Conservation (phyloP, 2,797 vertebrate genomes). For the Hoplostethus mediterraneus region DNA sequence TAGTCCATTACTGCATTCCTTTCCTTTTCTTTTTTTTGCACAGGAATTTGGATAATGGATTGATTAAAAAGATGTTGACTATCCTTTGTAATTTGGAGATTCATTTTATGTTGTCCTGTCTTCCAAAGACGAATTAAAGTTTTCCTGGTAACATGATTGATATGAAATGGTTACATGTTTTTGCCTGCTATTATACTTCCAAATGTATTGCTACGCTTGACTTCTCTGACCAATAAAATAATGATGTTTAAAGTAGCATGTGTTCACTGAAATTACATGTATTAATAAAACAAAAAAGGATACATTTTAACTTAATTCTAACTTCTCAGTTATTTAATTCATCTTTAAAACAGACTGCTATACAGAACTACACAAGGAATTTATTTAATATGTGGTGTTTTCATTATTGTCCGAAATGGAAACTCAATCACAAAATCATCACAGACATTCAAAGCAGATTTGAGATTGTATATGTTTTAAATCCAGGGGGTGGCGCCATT, state of each 20-base stretch:
- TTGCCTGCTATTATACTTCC: not conserved
- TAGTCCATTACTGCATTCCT: conserved; percentile 9
- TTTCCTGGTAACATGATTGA: not conserved
- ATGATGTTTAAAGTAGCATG: too few species aligned
- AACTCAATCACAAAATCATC: too few species aligned
- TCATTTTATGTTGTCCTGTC: not conserved
- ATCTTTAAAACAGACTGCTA: not conserved
- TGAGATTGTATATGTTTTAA: not conserved
- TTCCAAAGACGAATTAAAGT: not conserved
- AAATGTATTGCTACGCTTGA: too few species aligned
- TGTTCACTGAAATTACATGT: too few species aligned
- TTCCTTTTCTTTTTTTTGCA: not conserved
- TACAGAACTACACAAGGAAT: not conserved
- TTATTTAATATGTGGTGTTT: not conserved
- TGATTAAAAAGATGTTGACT: conserved; percentile 16
- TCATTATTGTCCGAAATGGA: not conserved
- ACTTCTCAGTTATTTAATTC: not conserved
- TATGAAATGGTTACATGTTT: not conserved
- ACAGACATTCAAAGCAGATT: not conserved
- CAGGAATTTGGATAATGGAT: conserved; percentile 27
- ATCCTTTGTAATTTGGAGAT: not conserved
- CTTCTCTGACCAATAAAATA: too few species aligned
- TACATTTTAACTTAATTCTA: too few species aligned
- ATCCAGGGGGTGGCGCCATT: conserved; percentile 73
- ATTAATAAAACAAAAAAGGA: too few species aligned